Base-by-base conservation (phyloP, 1,140 invertebrate species). In the Atta texana region DNA sequence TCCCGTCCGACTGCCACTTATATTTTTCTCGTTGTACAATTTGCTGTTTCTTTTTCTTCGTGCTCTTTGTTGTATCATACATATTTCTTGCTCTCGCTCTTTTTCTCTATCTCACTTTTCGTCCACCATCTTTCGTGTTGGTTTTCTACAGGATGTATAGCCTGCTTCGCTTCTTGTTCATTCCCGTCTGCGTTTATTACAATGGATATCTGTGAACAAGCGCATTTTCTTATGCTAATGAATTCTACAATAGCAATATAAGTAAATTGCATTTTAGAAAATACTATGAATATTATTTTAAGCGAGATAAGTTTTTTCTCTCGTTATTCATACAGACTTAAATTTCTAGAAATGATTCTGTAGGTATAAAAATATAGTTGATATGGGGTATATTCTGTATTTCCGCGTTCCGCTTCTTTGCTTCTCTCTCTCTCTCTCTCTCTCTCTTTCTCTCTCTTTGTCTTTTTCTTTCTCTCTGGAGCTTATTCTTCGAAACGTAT, bases 1-100 rank as follows among this genome's bases (percentile, higher is more conserved):
- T 63, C 91, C 85, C 72, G 72, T 72, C 68, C 39, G 68, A 34
- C 14, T 44, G 66, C 31, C 78, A 71, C 66, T 81, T 69, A 8
- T 34, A 24, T 57, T 64, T 81, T 75, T 86, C 76, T 74, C 87
- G 72, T 49, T 76, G 63, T 80, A 75, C 31, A 5, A 68, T 49
- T 80, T 61, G 55, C 61, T 77, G 61, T 86, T 51, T 88, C 18
- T 64, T 69, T 85, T 39, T 53, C 72, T 18, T 51, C 12, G 28
- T n/a, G 4, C 18, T 53, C 14, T 31, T 59, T 31, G 4, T 18
- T 14, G 3, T 55, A 49, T 61, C 34, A 34, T 44, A 74, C 18
- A 34, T 18, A 31, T 59, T 87, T 28, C 39, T 44, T 10, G 39
- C 39, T 10, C 39, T 63, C 14, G 28, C 44, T 39, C 64, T 49